Evolutionary conservation across 2,888 invertebrate species (phyloP).

Genomic region (Lingula anatina): DNA sequence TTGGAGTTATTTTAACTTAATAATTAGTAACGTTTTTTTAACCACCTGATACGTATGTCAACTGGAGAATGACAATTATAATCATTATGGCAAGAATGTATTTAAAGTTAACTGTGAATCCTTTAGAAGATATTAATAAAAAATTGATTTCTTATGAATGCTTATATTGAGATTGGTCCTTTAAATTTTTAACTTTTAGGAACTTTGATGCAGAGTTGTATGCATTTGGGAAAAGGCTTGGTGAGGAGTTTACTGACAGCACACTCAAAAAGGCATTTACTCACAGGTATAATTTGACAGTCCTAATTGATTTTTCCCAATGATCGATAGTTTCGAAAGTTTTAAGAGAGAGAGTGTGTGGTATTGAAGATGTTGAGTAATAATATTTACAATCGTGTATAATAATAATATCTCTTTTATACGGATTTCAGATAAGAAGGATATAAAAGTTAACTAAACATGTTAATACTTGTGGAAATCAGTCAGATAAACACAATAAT

Average conservation of each 20-base stretch:
- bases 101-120: background rate
- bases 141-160: background rate
- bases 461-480: no score
- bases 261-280: slow-evolving; percentile 73
- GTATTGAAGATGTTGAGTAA: no score
- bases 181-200: slow-evolving; percentile 54
- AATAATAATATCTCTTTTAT: no score
- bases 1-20: no score
- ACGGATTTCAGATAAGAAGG: no score
- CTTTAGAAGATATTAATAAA: background rate
- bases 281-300: slow-evolving; percentile 63
- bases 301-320: background rate
- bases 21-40: no score
- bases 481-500: no score
- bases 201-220: slow-evolving; percentile 81
- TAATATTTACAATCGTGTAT: no score
- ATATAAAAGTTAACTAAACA: no score
- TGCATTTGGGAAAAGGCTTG: slow-evolving; percentile 79
- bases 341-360: no score
- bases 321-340: background rate
- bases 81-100: background rate
- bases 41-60: no score
- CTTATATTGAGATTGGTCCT: background rate
- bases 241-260: slow-evolving; percentile 72
- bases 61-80: no score